A percentile compares a stretch with the other conserved stretches of the same genome.
These are phyloP conservation scores for Nesoenas mayeri DNA, from an alignment of 2,113 vertebrate genomes.

Conservation along the genomic window DNA sequence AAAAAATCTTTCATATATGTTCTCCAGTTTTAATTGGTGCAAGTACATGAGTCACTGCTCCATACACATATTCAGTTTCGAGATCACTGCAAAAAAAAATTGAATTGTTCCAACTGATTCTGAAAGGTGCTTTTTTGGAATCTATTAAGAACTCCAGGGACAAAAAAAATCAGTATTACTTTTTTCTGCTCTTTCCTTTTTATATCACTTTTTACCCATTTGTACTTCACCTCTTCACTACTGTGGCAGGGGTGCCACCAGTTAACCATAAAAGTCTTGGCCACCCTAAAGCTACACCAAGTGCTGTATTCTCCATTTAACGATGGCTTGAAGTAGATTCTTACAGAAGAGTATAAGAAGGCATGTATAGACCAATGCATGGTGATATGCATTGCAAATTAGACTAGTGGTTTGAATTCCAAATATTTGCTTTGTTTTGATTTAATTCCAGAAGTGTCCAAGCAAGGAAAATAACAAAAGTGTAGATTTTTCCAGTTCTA, in stretches of 20 bases:
- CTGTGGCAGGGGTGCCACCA: background rate
- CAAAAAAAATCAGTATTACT: background rate
- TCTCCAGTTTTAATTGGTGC: background rate
- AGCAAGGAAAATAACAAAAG: background rate
- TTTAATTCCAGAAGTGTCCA: background rate
- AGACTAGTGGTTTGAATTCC: background rate
- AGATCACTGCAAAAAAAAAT: background rate
- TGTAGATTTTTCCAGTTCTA: background rate
- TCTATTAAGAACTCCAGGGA: background rate
- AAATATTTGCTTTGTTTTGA: background rate
- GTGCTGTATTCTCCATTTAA: background rate
- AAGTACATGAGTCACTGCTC: background rate
- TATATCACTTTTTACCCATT: background rate
- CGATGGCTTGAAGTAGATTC: accelerated
- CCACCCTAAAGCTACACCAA: background rate
- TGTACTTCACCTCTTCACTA: background rate
- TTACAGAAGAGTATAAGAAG: background rate
- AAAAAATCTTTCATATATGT: background rate
- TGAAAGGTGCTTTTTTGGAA: background rate
- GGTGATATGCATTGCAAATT: conserved; percentile 8
- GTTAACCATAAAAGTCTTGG: background rate
- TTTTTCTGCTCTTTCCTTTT: background rate
- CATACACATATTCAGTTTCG: background rate
- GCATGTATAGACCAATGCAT: background rate
- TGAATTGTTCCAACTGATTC: background rate